Evolutionary conservation across 1,140 invertebrate genomes (phyloP), one percentile per base, ranked within the genome.

Genomic region (Araneus ventricosus): DNA sequence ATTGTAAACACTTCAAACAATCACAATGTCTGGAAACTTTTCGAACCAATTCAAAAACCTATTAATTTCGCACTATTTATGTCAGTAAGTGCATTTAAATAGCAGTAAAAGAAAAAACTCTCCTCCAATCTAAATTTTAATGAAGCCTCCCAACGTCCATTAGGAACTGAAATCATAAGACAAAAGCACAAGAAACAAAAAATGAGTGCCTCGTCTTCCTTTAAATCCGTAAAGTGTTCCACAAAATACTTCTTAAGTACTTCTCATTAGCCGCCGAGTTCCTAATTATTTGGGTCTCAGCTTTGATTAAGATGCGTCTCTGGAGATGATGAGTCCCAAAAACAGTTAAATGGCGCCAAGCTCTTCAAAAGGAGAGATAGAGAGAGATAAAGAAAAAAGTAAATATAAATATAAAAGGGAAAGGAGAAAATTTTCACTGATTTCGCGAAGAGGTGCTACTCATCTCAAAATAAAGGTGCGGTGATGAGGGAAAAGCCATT

Each of bases 401-500:
- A 27, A 24, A 37, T 37, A 37, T 30, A 70, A 70, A 70, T 27
- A 70, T 27, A n/a, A 75, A 88, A 52, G 22, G 59, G 17, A 27
- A n/a, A 39, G 37, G 24, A 70, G 20, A 79, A 79, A 79, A 89
- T 89, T 89, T 89, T 79, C 63, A 89, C 88, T 89, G 88, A 89
- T 89, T 89, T 89, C 24, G 41, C 17, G 27, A 39, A 70, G 70
- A 75, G 70, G 70, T 75, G 70, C 70, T 75, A 75, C 70, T 75
- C 70, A 75, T 75, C 70, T 75, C 70, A 84, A 84, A 84, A 61
- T 45, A 61, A 59, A 87, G 88, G 70, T 52, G 63, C 34, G 85
- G 39, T 92, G 90, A 92, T 92, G 90, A 86, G 82, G 22, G 89
- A 92, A 92, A 92, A 92, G 90, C 90, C 90, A 92, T 92, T 85